Conservation (phyloP, 2,888 invertebrate species). For the Rhagophthalmus giganteus region DNA sequence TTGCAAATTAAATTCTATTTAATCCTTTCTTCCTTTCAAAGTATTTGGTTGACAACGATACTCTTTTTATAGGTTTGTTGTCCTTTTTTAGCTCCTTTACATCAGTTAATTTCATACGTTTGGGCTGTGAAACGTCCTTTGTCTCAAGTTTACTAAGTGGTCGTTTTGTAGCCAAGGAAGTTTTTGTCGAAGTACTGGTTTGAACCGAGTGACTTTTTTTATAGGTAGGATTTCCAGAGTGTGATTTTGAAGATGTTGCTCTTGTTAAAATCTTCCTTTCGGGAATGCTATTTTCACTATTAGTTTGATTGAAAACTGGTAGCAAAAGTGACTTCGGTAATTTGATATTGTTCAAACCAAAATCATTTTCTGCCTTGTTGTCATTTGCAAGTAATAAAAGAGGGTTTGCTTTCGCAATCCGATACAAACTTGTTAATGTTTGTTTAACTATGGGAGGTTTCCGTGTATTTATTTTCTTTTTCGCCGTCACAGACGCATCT, state of each 20-base stretch:
- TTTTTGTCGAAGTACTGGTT: too few species aligned
- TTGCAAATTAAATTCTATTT: too few species aligned
- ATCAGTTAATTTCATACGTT: not conserved
- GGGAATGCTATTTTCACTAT: too few species aligned
- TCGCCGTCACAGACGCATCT: too few species aligned
- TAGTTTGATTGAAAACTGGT: too few species aligned
- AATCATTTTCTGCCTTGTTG: too few species aligned
- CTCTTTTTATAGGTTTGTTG: conserved; percentile 11
- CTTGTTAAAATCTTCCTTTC: not conserved
- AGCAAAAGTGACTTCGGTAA: too few species aligned
- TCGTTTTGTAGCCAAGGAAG: too few species aligned
- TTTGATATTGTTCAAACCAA: too few species aligned
- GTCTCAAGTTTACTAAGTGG: conserved; percentile 11
- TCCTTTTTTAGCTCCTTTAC: not conserved
- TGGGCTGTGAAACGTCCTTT: not conserved
- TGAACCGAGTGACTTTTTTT: too few species aligned
- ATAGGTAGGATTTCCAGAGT: too few species aligned
- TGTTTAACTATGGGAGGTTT: conserved; percentile 42
- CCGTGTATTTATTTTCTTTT: conserved; percentile 32
- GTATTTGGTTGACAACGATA: conserved; percentile 36
- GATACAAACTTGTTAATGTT: conserved; percentile 43
- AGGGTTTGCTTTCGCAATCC: conserved; percentile 34
- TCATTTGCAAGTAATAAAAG: conserved; percentile 16
- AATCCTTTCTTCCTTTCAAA: conserved; percentile 6
- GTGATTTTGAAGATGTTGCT: not conserved